Percentiles rank a stretch among this genome's conserved stretches.
phyloP scores from a whole-genome alignment of 2,888 invertebrate genomes.

The Hydropsyche betteni region DNA sequence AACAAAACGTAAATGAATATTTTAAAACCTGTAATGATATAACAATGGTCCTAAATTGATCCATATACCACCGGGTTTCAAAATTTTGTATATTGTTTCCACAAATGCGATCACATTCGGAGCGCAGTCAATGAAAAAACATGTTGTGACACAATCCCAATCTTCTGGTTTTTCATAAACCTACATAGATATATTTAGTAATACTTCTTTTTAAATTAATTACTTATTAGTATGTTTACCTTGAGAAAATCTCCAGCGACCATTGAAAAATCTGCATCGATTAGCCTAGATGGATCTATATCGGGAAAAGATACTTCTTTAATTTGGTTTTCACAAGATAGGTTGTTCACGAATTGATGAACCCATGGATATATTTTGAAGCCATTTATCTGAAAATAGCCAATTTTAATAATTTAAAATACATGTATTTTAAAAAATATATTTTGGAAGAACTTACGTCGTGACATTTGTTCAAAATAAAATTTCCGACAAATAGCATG shows the following conservation, averaged over 20 bases:
- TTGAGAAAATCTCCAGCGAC: slow-evolving; percentile 97
- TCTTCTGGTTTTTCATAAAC: slow-evolving; percentile 74
- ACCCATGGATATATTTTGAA: slow-evolving; percentile 93
- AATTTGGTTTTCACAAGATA: slow-evolving; percentile 82
- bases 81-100: slow-evolving; percentile 87
- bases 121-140: slow-evolving; percentile 99
- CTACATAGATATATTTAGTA: slow-evolving; percentile 56
- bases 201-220: neutral
- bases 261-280: slow-evolving; percentile 84
- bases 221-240: slow-evolving; percentile 57
- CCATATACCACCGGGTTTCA: slow-evolving; percentile 91
- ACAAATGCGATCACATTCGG: slow-evolving; percentile 95
- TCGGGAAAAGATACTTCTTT: slow-evolving; percentile 86
- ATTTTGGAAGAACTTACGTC: slow-evolving; percentile 57
- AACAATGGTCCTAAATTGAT: slow-evolving; percentile 91
- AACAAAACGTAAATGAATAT: neutral
- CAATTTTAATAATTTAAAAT: neutral
- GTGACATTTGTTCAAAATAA: slow-evolving; percentile 87
- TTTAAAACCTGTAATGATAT: slow-evolving; percentile 79
- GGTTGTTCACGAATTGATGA: slow-evolving; percentile 92
- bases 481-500: slow-evolving; percentile 97
- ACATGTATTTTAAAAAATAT: neutral
- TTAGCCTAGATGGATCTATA: slow-evolving; percentile 76
- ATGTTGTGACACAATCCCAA: slow-evolving; percentile 94
- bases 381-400: slow-evolving; percentile 68